Base-by-base conservation (phyloP, 2,888 invertebrate genomes). In the Andrena marginata region DNA sequence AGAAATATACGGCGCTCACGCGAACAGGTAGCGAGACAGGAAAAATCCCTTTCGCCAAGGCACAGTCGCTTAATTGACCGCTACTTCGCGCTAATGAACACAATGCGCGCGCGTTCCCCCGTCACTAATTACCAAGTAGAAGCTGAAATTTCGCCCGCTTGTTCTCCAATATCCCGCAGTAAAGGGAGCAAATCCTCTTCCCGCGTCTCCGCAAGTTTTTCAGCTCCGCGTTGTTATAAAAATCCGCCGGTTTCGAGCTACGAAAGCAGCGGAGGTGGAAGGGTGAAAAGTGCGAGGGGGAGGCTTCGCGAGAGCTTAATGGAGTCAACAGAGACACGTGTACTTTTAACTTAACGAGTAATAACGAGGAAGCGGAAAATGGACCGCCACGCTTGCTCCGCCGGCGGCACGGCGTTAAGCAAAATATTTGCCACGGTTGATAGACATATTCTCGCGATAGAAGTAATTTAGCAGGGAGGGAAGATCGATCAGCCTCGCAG, bases 351-450 rank as follows among this genome's bases (percentile, higher is more conserved):
- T 7, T 51, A 31, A 33, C 54, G 20, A 35, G 33, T 49, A 54
- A 8, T 16, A 33, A 13, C 26, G 26, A 23, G 3, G 31, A 8
- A 31, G 29, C 13, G 16, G 8, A 13, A 7, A 0, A 20, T 13
- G 31, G 20, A 26, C 35, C 20, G 33, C 35, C 7, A 23, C 31
- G 29, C 13, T 56, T 56, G 23, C 54, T 69, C 35, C 68, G 42
- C 56, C 33, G 26, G 16, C 20, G 16, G 8, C 13, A 23, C 7
- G 13, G 23, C 6, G 56, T 20, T 23, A 35, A 35, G 56, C 68
- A 35, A 69, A 69, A 69, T 69, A 69, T 56, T 69, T 69, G 35
- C 33, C 16, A 35, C 67, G 56, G 16, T 69, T 23, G 56, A n/a
- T 26, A 54, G 31, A 56, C 56, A 33, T 35, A 56, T 56, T 35